These are phyloP conservation scores for Octodon degus DNA, from an alignment of 2,113 vertebrate species.

Conservation along the genomic window DNA sequence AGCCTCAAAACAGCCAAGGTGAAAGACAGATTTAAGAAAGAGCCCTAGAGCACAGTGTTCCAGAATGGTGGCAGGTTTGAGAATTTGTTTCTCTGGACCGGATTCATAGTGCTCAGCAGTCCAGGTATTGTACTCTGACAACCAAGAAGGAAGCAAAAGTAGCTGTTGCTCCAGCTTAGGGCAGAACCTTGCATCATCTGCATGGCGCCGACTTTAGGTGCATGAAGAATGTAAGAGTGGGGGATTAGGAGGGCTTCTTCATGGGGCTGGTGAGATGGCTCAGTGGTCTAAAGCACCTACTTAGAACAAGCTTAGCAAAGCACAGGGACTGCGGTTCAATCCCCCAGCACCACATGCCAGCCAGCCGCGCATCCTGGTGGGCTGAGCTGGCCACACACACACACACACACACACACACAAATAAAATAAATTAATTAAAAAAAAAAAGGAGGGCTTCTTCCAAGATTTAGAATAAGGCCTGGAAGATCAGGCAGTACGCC, in stretches of 20 bases:
- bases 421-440: too few relatives aligned
- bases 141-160: not conserved
- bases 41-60: not conserved
- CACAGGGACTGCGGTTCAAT: too few relatives aligned
- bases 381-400: too few relatives aligned
- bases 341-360: too few relatives aligned
- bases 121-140: not conserved
- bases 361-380: too few relatives aligned
- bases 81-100: not conserved
- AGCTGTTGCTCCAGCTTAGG: not conserved
- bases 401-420: too few relatives aligned
- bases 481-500: not conserved
- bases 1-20: not conserved
- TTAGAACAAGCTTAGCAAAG: too few relatives aligned
- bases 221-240: not conserved
- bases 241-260: not conserved
- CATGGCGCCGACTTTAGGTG: not conserved
- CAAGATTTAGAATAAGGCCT: not conserved
- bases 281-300: too few relatives aligned
- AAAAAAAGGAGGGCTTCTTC: not conserved
- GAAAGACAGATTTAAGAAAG: not conserved
- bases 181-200: not conserved
- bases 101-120: not conserved
- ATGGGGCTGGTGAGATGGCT: too few relatives aligned
- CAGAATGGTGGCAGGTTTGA: not conserved